These are phyloP conservation scores for Ctenopoma kingsleyae DNA, from an alignment of 2,797 vertebrate species.

Conservation along the genomic window DNA sequence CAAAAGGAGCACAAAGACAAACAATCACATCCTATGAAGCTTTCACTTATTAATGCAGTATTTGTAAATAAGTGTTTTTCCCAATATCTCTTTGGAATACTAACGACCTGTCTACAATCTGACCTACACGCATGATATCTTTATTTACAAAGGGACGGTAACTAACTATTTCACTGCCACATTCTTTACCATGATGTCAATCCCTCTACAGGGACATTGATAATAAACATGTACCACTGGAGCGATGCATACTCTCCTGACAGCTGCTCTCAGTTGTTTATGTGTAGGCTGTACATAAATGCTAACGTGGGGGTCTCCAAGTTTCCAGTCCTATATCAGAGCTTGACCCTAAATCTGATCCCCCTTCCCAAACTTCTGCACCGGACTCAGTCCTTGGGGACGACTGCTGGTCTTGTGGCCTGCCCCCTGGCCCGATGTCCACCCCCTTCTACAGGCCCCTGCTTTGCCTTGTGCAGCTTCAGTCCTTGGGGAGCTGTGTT, in stretches of 20 bases:
- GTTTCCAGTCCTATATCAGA: constrained; percentile 66
- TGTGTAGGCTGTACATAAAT: constrained; percentile 66
- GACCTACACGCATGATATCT: constrained; percentile 60
- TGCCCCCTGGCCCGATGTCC: constrained; percentile 57
- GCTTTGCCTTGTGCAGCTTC: constrained; percentile 53
- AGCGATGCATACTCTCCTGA: constrained; percentile 63
- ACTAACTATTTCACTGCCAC: constrained; percentile 68
- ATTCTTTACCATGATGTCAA: constrained; percentile 74
- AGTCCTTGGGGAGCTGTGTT: constrained; percentile 67
- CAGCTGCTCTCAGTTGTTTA: constrained; percentile 77
- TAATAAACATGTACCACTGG: constrained; percentile 76
- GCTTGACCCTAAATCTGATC: constrained; percentile 72
- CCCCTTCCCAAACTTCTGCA: constrained; percentile 48
- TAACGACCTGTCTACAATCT: constrained; percentile 56
- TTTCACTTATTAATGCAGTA: constrained; percentile 30
- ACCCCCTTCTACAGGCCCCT: constrained; percentile 28
- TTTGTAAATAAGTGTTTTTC: constrained; percentile 49
- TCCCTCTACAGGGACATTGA: constrained; percentile 61
- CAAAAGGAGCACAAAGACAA: neutral
- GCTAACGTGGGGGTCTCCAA: constrained; percentile 71
- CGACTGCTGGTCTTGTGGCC: constrained; percentile 45
- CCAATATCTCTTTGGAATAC: constrained; percentile 39
- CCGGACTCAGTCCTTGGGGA: constrained; percentile 55
- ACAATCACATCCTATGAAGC: constrained; percentile 35
- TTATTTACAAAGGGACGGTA: constrained; percentile 68